Percentiles rank a stretch among this genome's conserved stretches.
Conservation (phyloP, 2,888 invertebrate genomes). For the Leucophenga maculata region DNA sequence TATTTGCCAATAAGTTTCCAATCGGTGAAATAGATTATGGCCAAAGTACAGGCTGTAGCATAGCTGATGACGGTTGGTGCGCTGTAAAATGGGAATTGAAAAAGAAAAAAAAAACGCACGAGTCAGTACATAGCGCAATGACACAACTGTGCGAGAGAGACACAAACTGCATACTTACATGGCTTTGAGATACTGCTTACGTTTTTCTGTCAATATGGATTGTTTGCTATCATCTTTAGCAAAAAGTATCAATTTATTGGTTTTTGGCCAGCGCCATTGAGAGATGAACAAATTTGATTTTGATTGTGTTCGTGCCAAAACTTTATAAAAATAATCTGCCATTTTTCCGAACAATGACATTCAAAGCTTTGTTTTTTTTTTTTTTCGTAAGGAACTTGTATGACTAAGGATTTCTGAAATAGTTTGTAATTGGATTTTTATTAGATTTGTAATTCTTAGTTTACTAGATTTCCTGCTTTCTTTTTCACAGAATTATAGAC, state of each 20-base stretch:
- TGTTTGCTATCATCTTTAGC: conserved; percentile 29
- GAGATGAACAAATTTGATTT: neutral
- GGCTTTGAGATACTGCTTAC: conserved; percentile 7
- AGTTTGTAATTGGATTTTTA: too few species aligned
- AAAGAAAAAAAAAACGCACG: neutral
- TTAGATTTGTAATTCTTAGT: too few species aligned
- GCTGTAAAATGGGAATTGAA: neutral
- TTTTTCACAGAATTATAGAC: too few species aligned
- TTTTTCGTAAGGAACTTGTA: too few species aligned
- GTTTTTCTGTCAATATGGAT: neutral
- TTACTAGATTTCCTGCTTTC: too few species aligned
- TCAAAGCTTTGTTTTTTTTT: too few species aligned
- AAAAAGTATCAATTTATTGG: conserved; percentile 20
- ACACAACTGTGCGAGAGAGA: too few species aligned
- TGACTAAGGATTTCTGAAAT: too few species aligned
- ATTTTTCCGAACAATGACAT: neutral
- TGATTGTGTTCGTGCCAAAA: neutral
- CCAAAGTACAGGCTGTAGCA: neutral
- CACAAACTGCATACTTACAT: conserved; percentile 49
- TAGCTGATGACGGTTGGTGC: neutral
- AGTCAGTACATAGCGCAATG: neutral
- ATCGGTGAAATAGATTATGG: conserved; percentile 19
- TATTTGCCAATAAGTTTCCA: conserved; percentile 11
- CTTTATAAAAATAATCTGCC: neutral
- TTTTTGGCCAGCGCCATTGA: neutral